These are phyloP conservation scores for Drosophila sordidula DNA, from an alignment of 2,888 invertebrate genomes.

Conservation along the genomic window DNA sequence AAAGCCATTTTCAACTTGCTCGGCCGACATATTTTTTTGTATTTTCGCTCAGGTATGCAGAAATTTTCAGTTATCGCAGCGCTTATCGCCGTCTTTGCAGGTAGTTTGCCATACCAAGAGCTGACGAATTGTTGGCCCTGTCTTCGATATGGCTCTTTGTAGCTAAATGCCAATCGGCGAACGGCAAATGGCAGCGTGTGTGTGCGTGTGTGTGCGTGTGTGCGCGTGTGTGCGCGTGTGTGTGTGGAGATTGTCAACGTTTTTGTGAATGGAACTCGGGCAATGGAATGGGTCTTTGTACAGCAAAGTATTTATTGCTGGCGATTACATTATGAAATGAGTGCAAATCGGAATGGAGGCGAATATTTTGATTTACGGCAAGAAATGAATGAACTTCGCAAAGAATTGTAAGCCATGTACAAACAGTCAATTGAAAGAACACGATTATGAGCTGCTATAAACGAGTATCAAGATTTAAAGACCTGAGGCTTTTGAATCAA, in stretches of 20 bases:
- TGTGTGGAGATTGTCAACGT: slow-evolving; percentile 46
- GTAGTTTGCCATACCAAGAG: slow-evolving; percentile 13
- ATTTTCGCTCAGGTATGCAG: slow-evolving; percentile 62
- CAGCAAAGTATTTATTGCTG: slow-evolving; percentile 37
- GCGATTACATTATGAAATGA: slow-evolving; percentile 51
- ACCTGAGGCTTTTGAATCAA: neutral
- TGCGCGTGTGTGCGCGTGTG: neutral
- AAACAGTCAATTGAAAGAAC: slow-evolving; percentile 7
- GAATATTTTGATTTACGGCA: slow-evolving; percentile 22
- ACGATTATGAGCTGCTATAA: neutral
- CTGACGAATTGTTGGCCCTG: slow-evolving; percentile 15
- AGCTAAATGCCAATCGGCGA: slow-evolving; percentile 14
- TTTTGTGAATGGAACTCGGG: slow-evolving; percentile 65
- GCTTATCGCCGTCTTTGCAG: slow-evolving; percentile 53
- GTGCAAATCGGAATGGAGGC: slow-evolving; percentile 32
- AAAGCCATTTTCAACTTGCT: slow-evolving; percentile 9
- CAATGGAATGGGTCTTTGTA: slow-evolving; percentile 14
- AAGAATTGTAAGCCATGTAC: neutral
- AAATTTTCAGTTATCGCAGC: slow-evolving; percentile 59
- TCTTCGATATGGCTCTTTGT: slow-evolving; percentile 15
- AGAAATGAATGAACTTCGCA: slow-evolving; percentile 39
- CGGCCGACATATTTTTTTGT: slow-evolving; percentile 16
- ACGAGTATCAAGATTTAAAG: neutral
- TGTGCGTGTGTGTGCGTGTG: neutral
- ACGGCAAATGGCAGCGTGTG: slow-evolving; percentile 7